phyloP scores from a whole-genome alignment of 1,140 invertebrate genomes.

The Acromyrmex charruanus region DNA sequence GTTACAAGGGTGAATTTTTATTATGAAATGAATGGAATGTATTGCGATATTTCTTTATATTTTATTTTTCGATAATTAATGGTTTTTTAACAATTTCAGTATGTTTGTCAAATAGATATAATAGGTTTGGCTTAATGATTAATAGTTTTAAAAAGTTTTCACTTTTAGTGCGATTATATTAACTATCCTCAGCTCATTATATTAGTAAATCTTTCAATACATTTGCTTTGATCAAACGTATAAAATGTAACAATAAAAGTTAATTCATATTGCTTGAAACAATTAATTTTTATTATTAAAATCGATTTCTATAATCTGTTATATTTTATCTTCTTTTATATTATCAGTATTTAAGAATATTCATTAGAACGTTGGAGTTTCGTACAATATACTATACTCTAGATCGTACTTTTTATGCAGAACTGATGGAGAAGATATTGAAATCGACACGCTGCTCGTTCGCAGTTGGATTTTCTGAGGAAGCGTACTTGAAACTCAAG shows the following conservation, averaged over 20 bases:
- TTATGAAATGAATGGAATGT: no score
- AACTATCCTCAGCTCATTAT: not conserved
- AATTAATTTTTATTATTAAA: not conserved
- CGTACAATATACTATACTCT: not conserved
- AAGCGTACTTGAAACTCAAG: constrained; percentile 54
- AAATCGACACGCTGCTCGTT: constrained; percentile 56
- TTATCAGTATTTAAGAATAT: constrained; percentile 8
- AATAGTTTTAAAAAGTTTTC: not conserved
- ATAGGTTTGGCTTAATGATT: no score
- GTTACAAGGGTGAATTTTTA: not conserved
- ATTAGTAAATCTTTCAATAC: not conserved
- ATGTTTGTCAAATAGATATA: not conserved
- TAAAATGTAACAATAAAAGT: not conserved
- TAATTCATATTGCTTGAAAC: not conserved
- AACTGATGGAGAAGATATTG: constrained; percentile 47
- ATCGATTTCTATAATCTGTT: not conserved
- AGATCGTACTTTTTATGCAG: constrained; percentile 11
- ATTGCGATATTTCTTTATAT: not conserved
- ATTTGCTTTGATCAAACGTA: not conserved
- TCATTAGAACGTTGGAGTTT: not conserved
- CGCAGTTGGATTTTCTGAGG: constrained; percentile 40
- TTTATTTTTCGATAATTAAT: not conserved
- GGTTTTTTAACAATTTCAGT: not conserved
- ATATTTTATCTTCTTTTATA: not conserved
- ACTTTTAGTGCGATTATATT: not conserved